Evolutionary conservation across 2,113 vertebrate species (phyloP), one percentile per base, ranked within the genome.

Genomic region (Takifugu bimaculatus): DNA sequence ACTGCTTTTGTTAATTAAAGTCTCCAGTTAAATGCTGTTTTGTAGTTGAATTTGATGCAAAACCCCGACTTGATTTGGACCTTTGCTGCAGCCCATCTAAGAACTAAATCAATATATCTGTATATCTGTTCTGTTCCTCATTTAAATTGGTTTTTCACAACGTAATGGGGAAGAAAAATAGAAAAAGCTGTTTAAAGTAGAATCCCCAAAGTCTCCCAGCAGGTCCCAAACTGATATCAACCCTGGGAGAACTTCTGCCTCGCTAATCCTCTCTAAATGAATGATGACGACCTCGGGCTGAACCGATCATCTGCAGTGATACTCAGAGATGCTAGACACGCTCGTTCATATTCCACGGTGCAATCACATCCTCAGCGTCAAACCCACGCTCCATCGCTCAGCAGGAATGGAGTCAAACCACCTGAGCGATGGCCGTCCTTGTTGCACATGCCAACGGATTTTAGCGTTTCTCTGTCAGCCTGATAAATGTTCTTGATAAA

Each of bases 271-370:
- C 57, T 80, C 72, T 50, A 71, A 79, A 75, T 65, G 72, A 81
- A 74, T 39, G 75, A 82, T 72, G 72, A 78, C 73, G 73, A 72
- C 77, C 77, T 62, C 35, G 20, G 63, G 55, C 68, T 39, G 50
- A 78, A 55, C 69, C 68, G 77, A 78, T 85, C 70, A 72, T 77
- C 70, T 14, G 10, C 70, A 65, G 53, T 11, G 57, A 72, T 72
- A 56, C 57, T 54, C 49, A 64, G 3, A 63, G 65, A 70, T 62
- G 44, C 3, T 2, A 63, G 20, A 66, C 13, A 2, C 50, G 7
- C 67, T 73, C 65, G 78, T 79, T 75, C 54, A 70, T 72, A 77
- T 79, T 76, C 72, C 6, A 3, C 29, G 13, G 27, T 71, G 77
- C 55, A 58, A 57, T 68, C 53, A 74, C 50, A 57, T 55, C 63